Evolutionary conservation across 2,113 vertebrate genomes (phyloP).

Genomic region (Rhabdornis inornatus): DNA sequence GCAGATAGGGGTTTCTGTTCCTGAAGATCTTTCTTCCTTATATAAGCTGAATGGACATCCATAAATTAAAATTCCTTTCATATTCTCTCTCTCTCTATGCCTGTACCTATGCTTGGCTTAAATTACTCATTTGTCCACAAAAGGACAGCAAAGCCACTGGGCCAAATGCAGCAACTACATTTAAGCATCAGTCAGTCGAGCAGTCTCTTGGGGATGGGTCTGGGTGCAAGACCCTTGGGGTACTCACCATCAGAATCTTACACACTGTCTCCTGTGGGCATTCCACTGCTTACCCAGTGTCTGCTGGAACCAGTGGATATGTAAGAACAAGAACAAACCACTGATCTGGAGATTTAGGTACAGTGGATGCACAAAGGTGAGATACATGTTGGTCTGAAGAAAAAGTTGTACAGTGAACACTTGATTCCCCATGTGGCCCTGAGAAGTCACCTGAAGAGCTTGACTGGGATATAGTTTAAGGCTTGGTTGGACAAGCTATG

Average conservation of each 20-base stretch:
- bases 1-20: background rate
- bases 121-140: background rate
- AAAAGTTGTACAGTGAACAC: background rate
- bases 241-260: background rate
- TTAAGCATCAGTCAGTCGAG: background rate
- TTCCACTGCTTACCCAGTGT: background rate
- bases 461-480: background rate
- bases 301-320: background rate
- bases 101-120: background rate
- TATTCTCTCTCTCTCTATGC: background rate
- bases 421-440: background rate
- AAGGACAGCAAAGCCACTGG: background rate
- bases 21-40: background rate
- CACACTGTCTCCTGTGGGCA: background rate
- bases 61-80: background rate
- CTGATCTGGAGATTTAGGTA: background rate
- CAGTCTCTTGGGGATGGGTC: background rate
- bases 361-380: background rate
- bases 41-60: background rate
- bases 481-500: background rate
- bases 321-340: background rate
- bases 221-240: background rate
- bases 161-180: background rate
- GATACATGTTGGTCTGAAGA: background rate
- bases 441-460: background rate